phyloP scores from a whole-genome alignment of 2,113 vertebrate species.

The Burhinus bistriatus region DNA sequence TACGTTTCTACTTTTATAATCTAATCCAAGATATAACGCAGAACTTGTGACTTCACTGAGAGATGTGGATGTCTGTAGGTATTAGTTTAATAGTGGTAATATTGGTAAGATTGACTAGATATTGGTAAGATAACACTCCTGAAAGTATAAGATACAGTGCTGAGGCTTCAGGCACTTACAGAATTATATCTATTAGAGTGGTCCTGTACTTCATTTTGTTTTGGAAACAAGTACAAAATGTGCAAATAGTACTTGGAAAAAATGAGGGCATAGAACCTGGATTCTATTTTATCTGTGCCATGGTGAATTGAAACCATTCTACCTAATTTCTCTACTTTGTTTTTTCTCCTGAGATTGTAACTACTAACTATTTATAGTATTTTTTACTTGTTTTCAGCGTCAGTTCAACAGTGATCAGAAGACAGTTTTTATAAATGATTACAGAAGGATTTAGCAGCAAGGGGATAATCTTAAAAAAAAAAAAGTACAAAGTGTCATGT shows the following conservation, averaged over 20 bases:
- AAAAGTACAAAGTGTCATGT: not conserved
- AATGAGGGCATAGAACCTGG: not conserved
- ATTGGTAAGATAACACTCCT: not conserved
- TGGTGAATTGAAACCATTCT: not conserved
- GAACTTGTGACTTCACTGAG: not conserved
- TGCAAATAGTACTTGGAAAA: not conserved
- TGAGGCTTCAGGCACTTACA: not conserved
- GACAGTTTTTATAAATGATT: not conserved
- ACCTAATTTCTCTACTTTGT: not conserved
- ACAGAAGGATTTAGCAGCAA: not conserved
- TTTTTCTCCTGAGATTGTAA: not conserved
- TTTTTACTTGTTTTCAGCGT: not conserved
- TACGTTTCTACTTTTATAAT: not conserved
- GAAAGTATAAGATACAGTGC: not conserved
- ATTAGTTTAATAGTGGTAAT: not conserved
- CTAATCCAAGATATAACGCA: not conserved
- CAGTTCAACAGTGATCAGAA: not conserved
- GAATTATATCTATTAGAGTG: not conserved
- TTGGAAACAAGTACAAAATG: not conserved
- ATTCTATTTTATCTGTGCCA: not conserved
- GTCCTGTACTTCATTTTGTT: not conserved
- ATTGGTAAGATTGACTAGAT: not conserved
- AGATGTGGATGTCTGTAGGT: not conserved
- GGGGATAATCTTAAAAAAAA: not conserved
- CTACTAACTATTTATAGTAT: not conserved